phyloP scores from a whole-genome alignment of 2,888 invertebrate species.

The Magallana nippona region DNA sequence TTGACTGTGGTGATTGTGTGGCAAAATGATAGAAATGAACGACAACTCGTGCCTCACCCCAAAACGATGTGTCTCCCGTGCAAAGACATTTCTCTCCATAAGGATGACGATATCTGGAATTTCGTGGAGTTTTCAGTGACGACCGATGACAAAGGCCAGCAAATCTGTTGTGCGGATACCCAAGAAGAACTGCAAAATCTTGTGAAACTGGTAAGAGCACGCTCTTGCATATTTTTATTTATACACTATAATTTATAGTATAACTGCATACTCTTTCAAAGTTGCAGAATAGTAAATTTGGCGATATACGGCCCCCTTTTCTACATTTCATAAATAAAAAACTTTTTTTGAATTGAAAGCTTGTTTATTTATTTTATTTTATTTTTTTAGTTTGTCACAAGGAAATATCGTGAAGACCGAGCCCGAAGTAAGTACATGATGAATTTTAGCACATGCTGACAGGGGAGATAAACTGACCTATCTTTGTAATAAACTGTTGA shows the following conservation, averaged over 20 bases:
- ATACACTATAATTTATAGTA: no score
- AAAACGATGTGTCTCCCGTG: slow-evolving; percentile 38
- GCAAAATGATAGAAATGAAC: neutral
- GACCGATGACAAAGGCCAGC: slow-evolving; percentile 17
- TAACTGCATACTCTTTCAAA: no score
- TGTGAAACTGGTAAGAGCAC: slow-evolving; percentile 40
- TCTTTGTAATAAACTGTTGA: neutral
- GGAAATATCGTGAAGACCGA: slow-evolving; percentile 39
- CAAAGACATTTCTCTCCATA: slow-evolving; percentile 37
- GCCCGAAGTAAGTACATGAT: slow-evolving; percentile 21
- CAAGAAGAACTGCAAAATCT: slow-evolving; percentile 32
- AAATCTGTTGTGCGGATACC: slow-evolving; percentile 37
- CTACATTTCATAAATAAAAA: no score
- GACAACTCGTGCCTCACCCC: neutral
- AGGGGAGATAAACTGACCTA: neutral
- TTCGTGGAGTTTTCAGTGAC: neutral
- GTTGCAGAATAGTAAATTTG: no score
- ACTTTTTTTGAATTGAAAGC: no score
- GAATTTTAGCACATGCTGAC: no score
- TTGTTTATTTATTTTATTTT: no score
- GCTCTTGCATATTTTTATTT: no score
- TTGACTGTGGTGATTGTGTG: slow-evolving; percentile 33
- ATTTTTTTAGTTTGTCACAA: slow-evolving; percentile 49
- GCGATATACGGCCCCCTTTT: no score
- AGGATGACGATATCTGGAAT: slow-evolving; percentile 42